Base-by-base conservation (phyloP, 2,113 vertebrate genomes). In the Cynoglossus semilaevis region DNA sequence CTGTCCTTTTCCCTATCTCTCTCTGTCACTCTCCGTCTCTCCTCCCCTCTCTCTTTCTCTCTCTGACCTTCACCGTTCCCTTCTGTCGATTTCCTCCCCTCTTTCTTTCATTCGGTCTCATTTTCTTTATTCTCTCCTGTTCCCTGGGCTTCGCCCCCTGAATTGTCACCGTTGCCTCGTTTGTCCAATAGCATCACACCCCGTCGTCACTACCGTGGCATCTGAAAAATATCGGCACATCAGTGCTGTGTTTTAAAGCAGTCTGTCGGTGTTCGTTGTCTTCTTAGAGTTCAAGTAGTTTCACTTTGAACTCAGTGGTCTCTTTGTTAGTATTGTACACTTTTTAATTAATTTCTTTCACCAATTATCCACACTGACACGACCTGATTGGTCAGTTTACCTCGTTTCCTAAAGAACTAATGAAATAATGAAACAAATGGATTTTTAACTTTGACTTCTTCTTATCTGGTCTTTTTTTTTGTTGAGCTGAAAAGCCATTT, bases 81-180 rank as follows among this genome's bases (percentile, higher is more conserved):
- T 29, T 6, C 2, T 6, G 11, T 14, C 14, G 11, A 13, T 14
- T 61, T 63, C 45, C 16, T 63, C 45, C 16, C 41, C 10, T 55
- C 35, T 53, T 19, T 36, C 10, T 3, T 56, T 58, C 45, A 9
- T 63, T 59, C 22, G 55, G 2, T 10, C 11, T 4, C 57, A 29
- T 29, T 29, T 45, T 67, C 83, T 54, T n/a, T 63, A 77, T 68
- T 60, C 72, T 66, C 19, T 17, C 47, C 44, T 7, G 0, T n/a
- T 50, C 55, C 58, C n/a, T 34, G 18, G 38, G 54, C 61, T 54
- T 58, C 0, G 6, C 35, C 57, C 74, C 49, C 48, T 61, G 57
- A 61, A 63, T 34, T 19, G 74, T 82, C 79, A 83, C 79, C 58
- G 19, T 71, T 70, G 81, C 76, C 69, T 75, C 47, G 53, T 53